Conservation (phyloP, 2,888 invertebrate species). For the Ischnura elegans region DNA sequence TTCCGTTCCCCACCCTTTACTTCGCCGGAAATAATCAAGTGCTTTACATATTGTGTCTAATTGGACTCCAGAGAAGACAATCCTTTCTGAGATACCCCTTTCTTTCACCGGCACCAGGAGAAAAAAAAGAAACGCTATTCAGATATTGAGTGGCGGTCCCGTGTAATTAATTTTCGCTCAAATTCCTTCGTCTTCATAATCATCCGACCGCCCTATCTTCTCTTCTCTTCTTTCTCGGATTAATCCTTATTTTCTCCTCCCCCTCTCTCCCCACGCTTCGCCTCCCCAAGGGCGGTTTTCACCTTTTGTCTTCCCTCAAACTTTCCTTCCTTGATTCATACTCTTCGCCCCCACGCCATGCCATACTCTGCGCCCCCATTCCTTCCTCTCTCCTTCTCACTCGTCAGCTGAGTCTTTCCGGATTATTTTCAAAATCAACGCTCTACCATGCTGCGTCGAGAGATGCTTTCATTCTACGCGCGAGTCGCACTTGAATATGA, state of each 20-base stretch:
- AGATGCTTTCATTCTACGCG: too few relatives aligned
- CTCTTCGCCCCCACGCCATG: too few relatives aligned
- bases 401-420: background rate
- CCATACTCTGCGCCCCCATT: background rate
- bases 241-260: background rate
- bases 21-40: background rate
- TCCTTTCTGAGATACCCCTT: background rate
- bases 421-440: too few relatives aligned
- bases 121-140: background rate
- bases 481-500: too few relatives aligned
- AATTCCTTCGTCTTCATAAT: background rate
- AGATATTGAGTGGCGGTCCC: constrained; percentile 2
- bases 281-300: background rate
- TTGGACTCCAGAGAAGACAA: background rate
- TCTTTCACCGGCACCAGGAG: background rate
- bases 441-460: too few relatives aligned
- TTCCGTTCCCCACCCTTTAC: background rate
- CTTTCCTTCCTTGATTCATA: background rate
- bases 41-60: background rate
- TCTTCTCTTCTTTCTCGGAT: background rate
- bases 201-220: background rate
- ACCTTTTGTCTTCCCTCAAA: background rate
- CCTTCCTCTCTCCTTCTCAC: background rate
- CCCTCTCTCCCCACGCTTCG: too few relatives aligned
- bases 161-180: background rate